Base-by-base conservation (phyloP, 35 echinoderm and acorn worm species). In the Holothuria glaberrima region DNA sequence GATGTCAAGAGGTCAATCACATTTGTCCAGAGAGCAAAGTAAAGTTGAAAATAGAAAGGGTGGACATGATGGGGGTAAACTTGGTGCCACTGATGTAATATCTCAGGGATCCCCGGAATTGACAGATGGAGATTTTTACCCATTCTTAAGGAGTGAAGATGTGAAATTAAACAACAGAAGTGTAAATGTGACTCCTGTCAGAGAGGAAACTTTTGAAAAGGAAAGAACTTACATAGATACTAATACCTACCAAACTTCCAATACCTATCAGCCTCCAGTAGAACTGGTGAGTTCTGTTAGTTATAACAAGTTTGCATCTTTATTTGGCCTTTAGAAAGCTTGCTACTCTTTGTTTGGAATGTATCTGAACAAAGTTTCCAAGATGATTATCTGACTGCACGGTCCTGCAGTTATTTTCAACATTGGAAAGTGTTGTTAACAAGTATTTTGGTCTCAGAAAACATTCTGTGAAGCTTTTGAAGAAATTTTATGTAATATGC, bases 101-200 rank as follows among this genome's bases (percentile, higher is more conserved):
- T 48, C 74, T 26, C 20, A 26, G 74, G 44, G 29, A 2, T 78
- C 74, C 16, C 88, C 94, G 4, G 75, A 91, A 18, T 14, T 92
- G 0, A 66, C 48, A 1, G 90, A 82, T 59, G 86, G 92, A 57
- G 92, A 97, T 30, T 97, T 97, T 90, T 86, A 91, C 20, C 95
- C 95, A 33, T 97, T 97, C 32, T 20, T 94, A 67, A 91, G 95
- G 48, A 91, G 67, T 31, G 92, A 94, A 25, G 95, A 92, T 62
- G 77, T 78, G 20, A 78, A 87, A 36, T 56, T 97, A 36, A 87
- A 61, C 69, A 83, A 88, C 31, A 79, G 62, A n/a, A 97, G 86
- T 58, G 68, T 94, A 16, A 66, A 86, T 19, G 86, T 67, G 6
- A 94, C 89, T 29, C 95, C 95, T 31, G 58, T 59, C 1, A 68